Base-by-base conservation (phyloP, 2,888 invertebrate species). In the Myopa tessellatipennis region DNA sequence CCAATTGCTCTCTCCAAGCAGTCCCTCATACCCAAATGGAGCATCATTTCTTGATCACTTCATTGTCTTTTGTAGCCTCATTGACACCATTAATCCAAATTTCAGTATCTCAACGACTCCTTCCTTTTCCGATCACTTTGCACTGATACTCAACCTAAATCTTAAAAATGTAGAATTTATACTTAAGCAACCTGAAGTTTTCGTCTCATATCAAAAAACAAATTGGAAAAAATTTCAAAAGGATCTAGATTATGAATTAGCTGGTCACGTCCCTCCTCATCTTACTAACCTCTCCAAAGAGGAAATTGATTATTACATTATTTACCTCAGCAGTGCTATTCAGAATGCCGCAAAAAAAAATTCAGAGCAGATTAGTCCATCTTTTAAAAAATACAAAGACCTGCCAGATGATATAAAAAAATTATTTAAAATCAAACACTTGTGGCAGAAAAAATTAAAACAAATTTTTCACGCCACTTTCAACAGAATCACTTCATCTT, bases 371-470 rank as follows among this genome's bases (percentile, higher is more conserved):
- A 18, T 68, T 38, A 45, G 8, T 45, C 45, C 40, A 16, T 68
- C 68, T 10, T 36, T 8, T 36, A 67, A 67, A 34, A 67, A 67
- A 67, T 67, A 67, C 67, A 67, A 67, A 38, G 12, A 67, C 67
- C 38, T 67, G 2, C 67, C 67, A 26, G 26, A 26, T 16, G 34
- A 67, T 36, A 26, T 67, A 26, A 36, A 34, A 8, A 16, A 38
- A 34, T 67, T 12, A 8, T 4, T 60, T 60, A 5, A 58, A 58
- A 58, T 5, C 58, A 58, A 58, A 58, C n/a, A 16, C 5, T 7
- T 5, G 16, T 58, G 16, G 58, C n/a, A 16, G 18, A 58, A 5
- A 58, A 58, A 18, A 58, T n/a, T 18, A 6, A 16, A 58, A 58
- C 16, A 58, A 58, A 58, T 58, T 18, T 58, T 58, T 18, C 58